Evolutionary conservation across 2,797 vertebrate genomes (phyloP).

Genomic region (Myotis findleyi): DNA sequence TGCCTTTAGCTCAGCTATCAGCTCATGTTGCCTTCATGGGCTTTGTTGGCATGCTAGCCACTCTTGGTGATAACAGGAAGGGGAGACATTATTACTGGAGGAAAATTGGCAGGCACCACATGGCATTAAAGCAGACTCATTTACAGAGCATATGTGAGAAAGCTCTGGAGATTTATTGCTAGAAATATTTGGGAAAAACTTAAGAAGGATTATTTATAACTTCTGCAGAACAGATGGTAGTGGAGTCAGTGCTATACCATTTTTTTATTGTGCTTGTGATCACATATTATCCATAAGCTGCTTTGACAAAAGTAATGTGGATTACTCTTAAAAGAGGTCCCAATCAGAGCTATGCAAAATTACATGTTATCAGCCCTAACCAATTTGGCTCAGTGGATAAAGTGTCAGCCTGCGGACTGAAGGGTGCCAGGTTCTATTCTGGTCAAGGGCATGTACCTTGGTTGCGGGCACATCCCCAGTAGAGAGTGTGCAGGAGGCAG

Average conservation of each 20-base stretch:
- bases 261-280: slow-evolving; percentile 56
- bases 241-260: slow-evolving; percentile 56
- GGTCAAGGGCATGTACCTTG: too few relatives aligned
- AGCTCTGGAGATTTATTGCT: slow-evolving; percentile 31
- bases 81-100: slow-evolving; percentile 29
- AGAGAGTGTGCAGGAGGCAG: too few relatives aligned
- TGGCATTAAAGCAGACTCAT: slow-evolving; percentile 49
- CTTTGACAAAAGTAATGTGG: slow-evolving; percentile 44
- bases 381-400: too few relatives aligned
- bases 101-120: slow-evolving; percentile 61
- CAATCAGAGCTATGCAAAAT: slow-evolving; percentile 35
- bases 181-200: slow-evolving; percentile 62
- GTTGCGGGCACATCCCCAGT: too few relatives aligned
- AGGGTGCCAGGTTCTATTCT: too few relatives aligned
- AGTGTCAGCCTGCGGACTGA: too few relatives aligned
- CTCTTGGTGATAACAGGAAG: slow-evolving; percentile 41
- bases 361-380: not conserved
- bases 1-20: slow-evolving; percentile 11
- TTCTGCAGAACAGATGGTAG: slow-evolving; percentile 44
- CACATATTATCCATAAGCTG: slow-evolving; percentile 22
- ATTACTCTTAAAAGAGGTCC: slow-evolving; percentile 51
- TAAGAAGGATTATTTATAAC: slow-evolving; percentile 73
- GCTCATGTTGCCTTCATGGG: not conserved
- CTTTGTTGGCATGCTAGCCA: not conserved
- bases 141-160: slow-evolving; percentile 58